Evolutionary conservation across 37 sponge, comb jelly and placozoan genomes (phyloP).

Genomic region (Chondrilla cf. caribensis): DNA sequence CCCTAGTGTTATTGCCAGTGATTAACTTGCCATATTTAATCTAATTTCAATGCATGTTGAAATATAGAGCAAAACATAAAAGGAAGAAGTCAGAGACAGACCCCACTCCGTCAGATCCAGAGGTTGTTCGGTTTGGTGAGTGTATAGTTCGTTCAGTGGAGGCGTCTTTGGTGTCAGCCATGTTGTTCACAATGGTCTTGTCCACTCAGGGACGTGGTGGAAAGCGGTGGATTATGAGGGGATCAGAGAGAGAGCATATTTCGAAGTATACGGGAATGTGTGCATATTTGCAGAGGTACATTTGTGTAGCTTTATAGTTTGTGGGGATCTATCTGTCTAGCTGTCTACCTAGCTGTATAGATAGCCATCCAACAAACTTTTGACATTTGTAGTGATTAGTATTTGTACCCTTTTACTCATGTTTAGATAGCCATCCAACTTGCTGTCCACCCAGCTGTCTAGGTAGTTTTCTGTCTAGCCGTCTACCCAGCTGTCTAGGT

Average conservation of each 20-base stretch:
- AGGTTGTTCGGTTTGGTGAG: slow-evolving; percentile 17
- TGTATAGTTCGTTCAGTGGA: background rate
- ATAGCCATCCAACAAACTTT: too few species aligned
- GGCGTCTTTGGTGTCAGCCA: background rate
- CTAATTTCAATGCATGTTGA: too few species aligned
- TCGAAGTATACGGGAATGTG: slow-evolving; percentile 48
- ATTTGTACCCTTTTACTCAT: too few species aligned
- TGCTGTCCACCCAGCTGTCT: too few species aligned
- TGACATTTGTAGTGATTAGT: too few species aligned
- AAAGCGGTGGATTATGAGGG: slow-evolving; percentile 43
- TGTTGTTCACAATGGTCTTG: too few species aligned
- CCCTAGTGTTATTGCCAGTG: too few species aligned
- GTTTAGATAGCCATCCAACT: too few species aligned
- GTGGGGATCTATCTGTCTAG: slow-evolving; percentile 30
- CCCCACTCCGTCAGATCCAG: slow-evolving; percentile 20
- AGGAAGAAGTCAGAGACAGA: slow-evolving; percentile 27
- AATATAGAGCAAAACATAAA: background rate
- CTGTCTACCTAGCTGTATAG: too few species aligned
- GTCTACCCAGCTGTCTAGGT: too few species aligned
- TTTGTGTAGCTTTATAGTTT: background rate
- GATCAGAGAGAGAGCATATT: slow-evolving; percentile 36
- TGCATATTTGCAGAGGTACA: slow-evolving; percentile 55
- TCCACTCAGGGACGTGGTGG: slow-evolving; percentile 58
- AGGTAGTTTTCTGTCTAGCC: too few species aligned
- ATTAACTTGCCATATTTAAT: too few species aligned